Base-by-base conservation (phyloP, 2,797 vertebrate genomes). In the Sorex maritimensis region DNA sequence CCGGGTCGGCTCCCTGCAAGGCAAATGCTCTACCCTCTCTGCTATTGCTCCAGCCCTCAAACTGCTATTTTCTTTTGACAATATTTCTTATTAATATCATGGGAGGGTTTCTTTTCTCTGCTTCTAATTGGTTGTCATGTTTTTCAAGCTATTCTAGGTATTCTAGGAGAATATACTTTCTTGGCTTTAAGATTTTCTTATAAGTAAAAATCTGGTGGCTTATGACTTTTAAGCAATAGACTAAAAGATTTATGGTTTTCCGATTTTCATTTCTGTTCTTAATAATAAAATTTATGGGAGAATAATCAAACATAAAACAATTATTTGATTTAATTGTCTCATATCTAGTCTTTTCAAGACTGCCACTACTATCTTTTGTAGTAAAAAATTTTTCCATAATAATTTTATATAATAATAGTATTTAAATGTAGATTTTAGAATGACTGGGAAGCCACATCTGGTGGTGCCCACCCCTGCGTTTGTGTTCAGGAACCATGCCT, bases 231-330 rank as follows among this genome's bases (percentile, higher is more conserved):
- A 61, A 61, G 58, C 23, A 61, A 19, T 61, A 61, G 6, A 52
- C 49, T 9, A 52, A 52, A 52, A 52, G 49, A 11, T 52, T 88
- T 2, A 73, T 86, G 21, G 71, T 82, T 90, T 93, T 93, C 30
- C 93, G 46, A 10, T 78, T 96, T 92, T 28, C 85, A 4, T 58
- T 23, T 80, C 68, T 80, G 14, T 87, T 80, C 34, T 81, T 30
- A 34, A 44, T 92, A 86, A 90, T 41, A 52, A 88, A 81, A 81
- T 68, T 52, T 86, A n/a, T 92, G 23, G 28, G 46, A 94, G 24
- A 79, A 93, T 91, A 92, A 91, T 92, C 81, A 93, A 75, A 81
- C 17, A 77, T 92, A 90, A 92, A 73, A 73, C 19, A 75, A 85
- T 74, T 30, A 19, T 86, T 88, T 80, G 82, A 65, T 72, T 86